Base-by-base conservation (phyloP, 1,140 invertebrate genomes). In the Nephotettix cincticeps region DNA sequence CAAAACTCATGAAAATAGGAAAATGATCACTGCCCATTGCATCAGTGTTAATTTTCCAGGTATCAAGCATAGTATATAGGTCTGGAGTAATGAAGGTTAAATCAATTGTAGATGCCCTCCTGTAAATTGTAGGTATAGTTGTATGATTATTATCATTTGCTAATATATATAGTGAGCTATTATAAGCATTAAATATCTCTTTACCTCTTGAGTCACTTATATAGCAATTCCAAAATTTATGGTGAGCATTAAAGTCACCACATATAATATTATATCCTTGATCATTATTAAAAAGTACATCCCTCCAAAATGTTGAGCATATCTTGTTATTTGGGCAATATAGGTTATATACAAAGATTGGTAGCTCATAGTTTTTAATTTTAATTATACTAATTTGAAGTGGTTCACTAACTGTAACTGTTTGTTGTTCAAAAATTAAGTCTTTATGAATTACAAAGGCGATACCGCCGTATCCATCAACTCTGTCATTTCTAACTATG, bases 171-270 rank as follows among this genome's bases (percentile, higher is more conserved):
- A 3, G 3, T 63, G 58, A 63, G 23, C 27, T 23, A 19, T 29
- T 28, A 27, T n/a, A n/a, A 2, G 3, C 28, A 28, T 30, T 63
- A 25, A 63, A 63, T 25, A 63, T 63, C 4, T 27, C 58, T 25
- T 63, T 3, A 13, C 28, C 58, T 29, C 58, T 63, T 63, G 11
- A 4, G 19, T 30, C 13, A 29, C 11, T 19, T 19, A 25, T 63
- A 11, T 27, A 4, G 28, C 23, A 2, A 29, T 9, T 27, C 58
- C 58, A 63, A 6, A 25, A 27, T 17, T 11, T 11, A 25, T 63
- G 58, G 27, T 63, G 58, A 27, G 58, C 58, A 27, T 63, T 63
- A n/a, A 63, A 30, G 19, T 63, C 58, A 63, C 58, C 58, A 23
- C 58, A 28, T 9, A 63, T 23, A 3, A 63, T 27, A 4, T 11